A percentile compares a stretch with the other conserved stretches of the same genome.
These are phyloP conservation scores for Pterocles orientalis DNA, from an alignment of 2,113 vertebrate species.

Conservation along the genomic window DNA sequence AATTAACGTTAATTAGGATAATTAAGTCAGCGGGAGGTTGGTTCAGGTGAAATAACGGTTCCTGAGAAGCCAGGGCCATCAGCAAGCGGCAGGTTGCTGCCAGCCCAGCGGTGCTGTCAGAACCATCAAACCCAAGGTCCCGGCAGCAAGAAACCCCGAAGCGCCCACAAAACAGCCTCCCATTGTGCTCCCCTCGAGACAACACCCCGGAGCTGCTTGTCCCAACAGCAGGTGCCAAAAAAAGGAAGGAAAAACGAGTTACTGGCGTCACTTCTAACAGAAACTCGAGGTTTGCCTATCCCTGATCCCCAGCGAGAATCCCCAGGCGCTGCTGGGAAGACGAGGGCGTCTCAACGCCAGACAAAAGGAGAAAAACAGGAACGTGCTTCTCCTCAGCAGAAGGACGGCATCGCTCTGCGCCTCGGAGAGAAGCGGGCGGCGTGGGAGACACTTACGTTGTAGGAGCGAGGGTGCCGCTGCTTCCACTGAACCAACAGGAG, in stretches of 20 bases:
- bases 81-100: background rate
- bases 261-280: background rate
- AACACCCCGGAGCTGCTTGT: too few species aligned
- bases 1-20: too few species aligned
- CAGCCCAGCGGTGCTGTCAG: background rate
- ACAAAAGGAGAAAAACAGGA: background rate
- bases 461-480: slow-evolving; percentile 94
- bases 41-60: background rate
- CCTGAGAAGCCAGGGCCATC: background rate
- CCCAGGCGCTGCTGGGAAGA: accelerated
- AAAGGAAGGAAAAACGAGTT: accelerated
- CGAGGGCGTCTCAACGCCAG: too few species aligned
- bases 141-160: background rate
- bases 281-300: background rate
- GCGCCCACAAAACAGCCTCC: background rate
- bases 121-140: background rate
- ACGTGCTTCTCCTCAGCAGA: accelerated
- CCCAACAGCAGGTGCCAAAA: background rate
- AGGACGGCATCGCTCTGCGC: accelerated
- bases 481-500: slow-evolving; percentile 98
- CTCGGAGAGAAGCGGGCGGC: accelerated
- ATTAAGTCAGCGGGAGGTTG: background rate
- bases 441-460: slow-evolving; percentile 87
- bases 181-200: background rate
- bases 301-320: background rate